Conservation (phyloP, 1,140 invertebrate genomes). For the Sycophaga agraensis region DNA sequence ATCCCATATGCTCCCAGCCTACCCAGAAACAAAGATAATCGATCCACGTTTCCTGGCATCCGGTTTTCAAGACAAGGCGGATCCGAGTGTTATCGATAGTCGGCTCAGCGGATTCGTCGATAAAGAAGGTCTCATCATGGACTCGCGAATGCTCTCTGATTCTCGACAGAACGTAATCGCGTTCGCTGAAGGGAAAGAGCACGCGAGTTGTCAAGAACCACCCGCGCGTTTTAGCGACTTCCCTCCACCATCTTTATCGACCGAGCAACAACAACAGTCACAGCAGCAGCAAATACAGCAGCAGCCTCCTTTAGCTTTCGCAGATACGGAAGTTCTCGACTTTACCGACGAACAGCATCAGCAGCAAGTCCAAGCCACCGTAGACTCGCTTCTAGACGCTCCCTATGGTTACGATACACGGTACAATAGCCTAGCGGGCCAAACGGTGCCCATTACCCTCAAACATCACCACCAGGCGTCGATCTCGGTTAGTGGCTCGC, state of each 20-base stretch:
- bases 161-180: slow-evolving; percentile 54
- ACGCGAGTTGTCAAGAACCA: slow-evolving; percentile 44
- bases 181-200: slow-evolving; percentile 52
- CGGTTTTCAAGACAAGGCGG: slow-evolving; percentile 42
- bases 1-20: slow-evolving; percentile 53
- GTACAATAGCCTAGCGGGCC: slow-evolving; percentile 50
- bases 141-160: slow-evolving; percentile 50
- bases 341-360: not conserved
- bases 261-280: not conserved
- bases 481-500: too few species aligned
- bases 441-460: slow-evolving; percentile 56
- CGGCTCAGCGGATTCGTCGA: slow-evolving; percentile 53
- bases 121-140: slow-evolving; percentile 54
- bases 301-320: slow-evolving; percentile 29
- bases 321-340: slow-evolving; percentile 41
- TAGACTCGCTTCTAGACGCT: slow-evolving; percentile 48
- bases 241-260: slow-evolving; percentile 13
- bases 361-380: slow-evolving; percentile 37
- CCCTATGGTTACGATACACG: slow-evolving; percentile 48
- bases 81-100: slow-evolving; percentile 51
- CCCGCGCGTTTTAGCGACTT: slow-evolving; percentile 45
- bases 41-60: slow-evolving; percentile 43
- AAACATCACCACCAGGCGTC: slow-evolving; percentile 54
- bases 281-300: not conserved
- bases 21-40: slow-evolving; percentile 44